Conservation (phyloP, 2,113 vertebrate species). For the Tupaia chinensis region DNA sequence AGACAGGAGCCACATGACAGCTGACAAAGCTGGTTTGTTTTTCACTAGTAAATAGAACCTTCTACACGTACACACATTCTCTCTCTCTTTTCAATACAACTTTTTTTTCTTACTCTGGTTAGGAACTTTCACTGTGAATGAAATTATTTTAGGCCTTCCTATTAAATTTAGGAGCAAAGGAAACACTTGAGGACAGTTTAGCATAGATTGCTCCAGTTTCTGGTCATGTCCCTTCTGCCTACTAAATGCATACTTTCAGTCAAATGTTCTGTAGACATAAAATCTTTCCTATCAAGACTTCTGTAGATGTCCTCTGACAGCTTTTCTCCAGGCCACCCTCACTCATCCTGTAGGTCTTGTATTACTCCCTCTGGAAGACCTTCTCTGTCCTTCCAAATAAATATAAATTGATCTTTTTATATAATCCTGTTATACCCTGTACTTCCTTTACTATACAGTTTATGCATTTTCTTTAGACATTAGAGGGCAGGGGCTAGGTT, state of each 20-base stretch:
- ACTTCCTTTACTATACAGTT: background rate
- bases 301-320: background rate
- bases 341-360: background rate
- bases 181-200: background rate
- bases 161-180: background rate
- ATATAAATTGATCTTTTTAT: background rate
- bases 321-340: background rate
- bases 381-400: background rate
- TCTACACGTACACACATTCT: background rate
- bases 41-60: background rate
- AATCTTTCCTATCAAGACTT: background rate
- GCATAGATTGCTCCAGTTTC: background rate
- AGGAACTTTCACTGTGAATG: background rate
- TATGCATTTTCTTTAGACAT: background rate
- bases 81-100: background rate
- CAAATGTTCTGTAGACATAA: background rate
- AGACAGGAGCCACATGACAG: background rate
- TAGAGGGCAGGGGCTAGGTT: background rate
- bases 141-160: constrained; percentile 16
- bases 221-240: background rate
- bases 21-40: constrained; percentile 5
- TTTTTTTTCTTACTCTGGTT: background rate
- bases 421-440: background rate
- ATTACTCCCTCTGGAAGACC: background rate
- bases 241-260: background rate